A percentile compares a stretch with the other conserved stretches of the same genome.
These are phyloP conservation scores for Brotogeris chrysoptera DNA, from an alignment of 2,797 vertebrate genomes.

Conservation along the genomic window DNA sequence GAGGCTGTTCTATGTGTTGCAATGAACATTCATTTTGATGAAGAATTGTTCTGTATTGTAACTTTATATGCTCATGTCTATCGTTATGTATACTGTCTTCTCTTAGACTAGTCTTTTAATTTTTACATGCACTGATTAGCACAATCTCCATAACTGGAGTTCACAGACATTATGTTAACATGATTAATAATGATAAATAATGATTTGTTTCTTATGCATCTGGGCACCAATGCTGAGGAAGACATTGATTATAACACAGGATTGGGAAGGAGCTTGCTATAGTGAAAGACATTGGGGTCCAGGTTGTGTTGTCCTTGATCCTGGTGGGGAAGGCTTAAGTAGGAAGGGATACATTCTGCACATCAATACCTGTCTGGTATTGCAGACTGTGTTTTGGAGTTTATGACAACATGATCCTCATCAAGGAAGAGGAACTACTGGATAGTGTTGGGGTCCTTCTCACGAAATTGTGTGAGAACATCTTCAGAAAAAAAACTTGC, in stretches of 20 bases:
- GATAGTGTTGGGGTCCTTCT: neutral
- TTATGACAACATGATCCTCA: neutral
- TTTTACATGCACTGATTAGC: neutral
- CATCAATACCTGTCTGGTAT: neutral
- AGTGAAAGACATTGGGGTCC: neutral
- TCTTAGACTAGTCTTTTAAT: neutral
- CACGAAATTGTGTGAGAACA: neutral
- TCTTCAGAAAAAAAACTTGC: neutral
- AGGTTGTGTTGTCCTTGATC: neutral
- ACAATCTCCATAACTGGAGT: neutral
- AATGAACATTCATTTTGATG: neutral
- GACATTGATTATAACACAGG: neutral
- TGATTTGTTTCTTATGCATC: neutral
- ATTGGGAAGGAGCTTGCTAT: neutral
- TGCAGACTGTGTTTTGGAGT: neutral
- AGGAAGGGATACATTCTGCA: neutral
- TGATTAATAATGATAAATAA: neutral
- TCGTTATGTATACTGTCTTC: neutral
- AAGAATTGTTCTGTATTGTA: neutral
- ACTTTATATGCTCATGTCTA: neutral
- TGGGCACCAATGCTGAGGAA: neutral
- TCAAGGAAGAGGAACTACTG: neutral
- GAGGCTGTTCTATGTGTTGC: rapidly evolving
- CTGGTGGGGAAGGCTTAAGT: neutral
- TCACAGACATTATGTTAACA: neutral